Base-by-base conservation (phyloP, 92 coral and sea anemone species). In the Bergia sp. region DNA sequence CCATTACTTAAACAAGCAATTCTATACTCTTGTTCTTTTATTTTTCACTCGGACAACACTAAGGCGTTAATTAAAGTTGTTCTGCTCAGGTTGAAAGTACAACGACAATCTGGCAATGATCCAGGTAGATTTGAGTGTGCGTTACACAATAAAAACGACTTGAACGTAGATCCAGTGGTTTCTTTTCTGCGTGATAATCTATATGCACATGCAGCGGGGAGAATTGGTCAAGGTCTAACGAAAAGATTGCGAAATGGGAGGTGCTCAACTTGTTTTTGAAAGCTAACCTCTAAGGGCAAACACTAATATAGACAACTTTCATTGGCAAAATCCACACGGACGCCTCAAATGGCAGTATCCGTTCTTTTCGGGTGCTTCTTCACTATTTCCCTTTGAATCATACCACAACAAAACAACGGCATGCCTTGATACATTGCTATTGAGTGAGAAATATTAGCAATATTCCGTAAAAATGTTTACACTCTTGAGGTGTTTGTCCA, bases 51-150 rank as follows among this genome's bases (percentile, higher is more conserved):
- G 87, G 78, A 64, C 65, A 47, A 67, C 77, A 6, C 37, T 15
- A 53, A 49, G 47, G 20, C 81, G 39, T 15, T 41, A 44, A 18
- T 77, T 41, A 21, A 77, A 77, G 49, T 47, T 77, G 81, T 77
- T 80, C 72, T 44, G 58, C 61, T n/a, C 39, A 4, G 58, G 87
- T 45, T 84, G 7, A 69, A 84, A 39, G 41, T 69, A 69, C 55
- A 83, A 83, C 77, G 87, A 83, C 21, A 83, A 67, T 67, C 87
- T 82, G 61, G 76, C 50, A 41, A 43, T 84, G 87, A 18, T 37
- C 66, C 79, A 69, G 79, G 78, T 69, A 84, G 76, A 82, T 64
- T 58, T 64, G 66, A 66, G 55, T 82, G 86, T 82, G 86, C 36
- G 65, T 84, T 84, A 84, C 79, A 84, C 78, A 84, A 69, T 69